phyloP scores from a whole-genome alignment of 2,113 vertebrate species.

The Pimephales promelas region DNA sequence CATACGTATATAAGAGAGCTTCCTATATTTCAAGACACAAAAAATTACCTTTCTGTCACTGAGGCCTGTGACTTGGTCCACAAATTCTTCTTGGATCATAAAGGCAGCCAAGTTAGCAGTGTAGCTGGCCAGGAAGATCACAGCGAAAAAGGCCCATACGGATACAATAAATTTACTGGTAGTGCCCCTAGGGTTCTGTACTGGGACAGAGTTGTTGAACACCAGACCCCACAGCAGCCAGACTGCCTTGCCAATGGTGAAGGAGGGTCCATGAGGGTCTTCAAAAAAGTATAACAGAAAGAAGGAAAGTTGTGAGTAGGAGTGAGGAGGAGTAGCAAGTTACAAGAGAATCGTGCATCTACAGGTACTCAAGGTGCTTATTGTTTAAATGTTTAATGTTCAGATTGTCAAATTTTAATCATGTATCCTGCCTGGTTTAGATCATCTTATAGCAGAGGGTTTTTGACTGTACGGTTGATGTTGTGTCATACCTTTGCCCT shows the following conservation, averaged over 20 bases:
- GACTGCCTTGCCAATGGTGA: slow-evolving; percentile 95
- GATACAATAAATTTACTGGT: slow-evolving; percentile 99
- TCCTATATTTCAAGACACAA: background rate
- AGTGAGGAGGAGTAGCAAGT: background rate
- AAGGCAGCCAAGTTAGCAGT: slow-evolving; percentile 98
- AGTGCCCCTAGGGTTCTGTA: slow-evolving; percentile 96
- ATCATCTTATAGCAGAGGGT: background rate
- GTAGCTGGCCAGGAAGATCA: slow-evolving; percentile 98
- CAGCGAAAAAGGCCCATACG: slow-evolving; percentile 98
- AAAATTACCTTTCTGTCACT: slow-evolving; percentile 93
- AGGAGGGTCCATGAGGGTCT: slow-evolving; percentile 96
- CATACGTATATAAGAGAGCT: background rate
- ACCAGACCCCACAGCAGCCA: slow-evolving; percentile 98
- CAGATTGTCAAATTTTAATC: background rate
- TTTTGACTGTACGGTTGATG: background rate
- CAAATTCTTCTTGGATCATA: slow-evolving; percentile 99
- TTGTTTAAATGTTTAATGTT: background rate
- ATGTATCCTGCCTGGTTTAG: background rate
- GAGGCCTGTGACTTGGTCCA: slow-evolving; percentile 97
- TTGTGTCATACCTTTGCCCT: slow-evolving; percentile 87
- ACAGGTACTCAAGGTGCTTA: background rate
- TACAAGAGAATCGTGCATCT: background rate
- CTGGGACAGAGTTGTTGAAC: slow-evolving; percentile 98
- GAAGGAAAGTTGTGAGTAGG: background rate
- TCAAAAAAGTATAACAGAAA: slow-evolving; percentile 27